phyloP scores from a whole-genome alignment of 2,113 vertebrate species.

The Dicerorhinus sumatrensis region DNA sequence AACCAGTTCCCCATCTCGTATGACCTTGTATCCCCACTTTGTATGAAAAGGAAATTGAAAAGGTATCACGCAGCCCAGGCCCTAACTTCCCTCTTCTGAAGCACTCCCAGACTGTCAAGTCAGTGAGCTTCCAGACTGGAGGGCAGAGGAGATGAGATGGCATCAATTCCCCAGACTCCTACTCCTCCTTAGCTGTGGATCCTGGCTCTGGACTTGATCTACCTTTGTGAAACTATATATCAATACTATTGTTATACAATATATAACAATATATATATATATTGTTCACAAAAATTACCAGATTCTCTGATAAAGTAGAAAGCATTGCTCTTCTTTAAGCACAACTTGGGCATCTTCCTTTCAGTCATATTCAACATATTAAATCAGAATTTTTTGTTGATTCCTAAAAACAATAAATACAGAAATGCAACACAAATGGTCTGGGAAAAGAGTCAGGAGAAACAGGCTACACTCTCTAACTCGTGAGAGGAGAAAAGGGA shows the following conservation, averaged over 20 bases:
- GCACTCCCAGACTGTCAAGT: fast-evolving
- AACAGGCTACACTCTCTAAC: background rate
- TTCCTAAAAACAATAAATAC: background rate
- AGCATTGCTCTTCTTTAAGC: background rate
- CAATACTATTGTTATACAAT: background rate
- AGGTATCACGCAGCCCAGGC: background rate
- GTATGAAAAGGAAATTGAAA: background rate
- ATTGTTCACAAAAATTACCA: background rate
- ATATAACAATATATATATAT: no score
- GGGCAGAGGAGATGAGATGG: fast-evolving
- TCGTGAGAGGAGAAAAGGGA: background rate
- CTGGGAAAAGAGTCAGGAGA: background rate
- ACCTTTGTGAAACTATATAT: background rate
- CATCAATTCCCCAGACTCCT: background rate
- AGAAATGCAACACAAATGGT: background rate
- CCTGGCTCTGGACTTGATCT: background rate
- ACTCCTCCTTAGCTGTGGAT: background rate
- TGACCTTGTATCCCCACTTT: background rate
- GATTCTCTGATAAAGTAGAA: background rate
- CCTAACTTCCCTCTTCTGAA: background rate
- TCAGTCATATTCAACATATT: background rate
- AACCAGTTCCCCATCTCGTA: background rate
- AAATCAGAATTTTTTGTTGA: background rate
- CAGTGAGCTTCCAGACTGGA: background rate
- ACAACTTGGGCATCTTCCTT: background rate